Evolutionary conservation across 2,797 vertebrate species (phyloP).

Genomic region (Hemibagrus guttatus): DNA sequence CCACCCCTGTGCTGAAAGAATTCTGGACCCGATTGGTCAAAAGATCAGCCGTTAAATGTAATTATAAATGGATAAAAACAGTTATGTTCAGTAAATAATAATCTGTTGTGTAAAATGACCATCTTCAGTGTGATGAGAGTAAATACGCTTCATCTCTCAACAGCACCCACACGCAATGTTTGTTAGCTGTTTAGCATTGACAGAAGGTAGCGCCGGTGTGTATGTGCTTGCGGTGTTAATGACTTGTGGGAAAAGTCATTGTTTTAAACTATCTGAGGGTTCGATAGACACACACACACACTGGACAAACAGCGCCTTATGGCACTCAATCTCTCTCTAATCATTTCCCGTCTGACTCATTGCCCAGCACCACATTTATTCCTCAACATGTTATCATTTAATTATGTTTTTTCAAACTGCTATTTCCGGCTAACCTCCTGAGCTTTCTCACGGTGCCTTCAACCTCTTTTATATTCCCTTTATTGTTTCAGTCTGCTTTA

Average conservation of each 20-base stretch:
- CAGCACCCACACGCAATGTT: neutral
- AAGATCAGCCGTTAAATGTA: neutral
- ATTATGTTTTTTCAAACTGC: slow-evolving; percentile 36
- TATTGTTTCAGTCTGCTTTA: slow-evolving; percentile 6
- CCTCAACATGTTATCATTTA: slow-evolving; percentile 40
- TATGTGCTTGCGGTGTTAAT: slow-evolving; percentile 58
- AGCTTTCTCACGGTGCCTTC: neutral
- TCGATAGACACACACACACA: slow-evolving; percentile 52
- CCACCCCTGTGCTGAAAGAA: neutral
- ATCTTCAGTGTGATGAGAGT: neutral
- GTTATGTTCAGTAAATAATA: neutral
- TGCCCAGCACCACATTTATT: slow-evolving; percentile 36
- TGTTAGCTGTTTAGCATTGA: neutral
- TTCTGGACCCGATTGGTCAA: neutral
- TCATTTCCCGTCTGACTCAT: slow-evolving; percentile 63
- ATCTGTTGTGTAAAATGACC: neutral
- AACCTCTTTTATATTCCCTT: neutral
- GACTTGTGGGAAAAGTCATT: slow-evolving; percentile 61
- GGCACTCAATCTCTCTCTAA: slow-evolving; percentile 51
- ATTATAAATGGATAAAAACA: neutral
- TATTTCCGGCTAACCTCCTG: slow-evolving; percentile 23
- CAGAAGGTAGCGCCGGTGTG: neutral
- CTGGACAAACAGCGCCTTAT: slow-evolving; percentile 44
- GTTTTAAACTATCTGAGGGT: slow-evolving; percentile 63
- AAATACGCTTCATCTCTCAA: neutral